phyloP scores from a whole-genome alignment of 2,113 vertebrate genomes.

The Poeciliopsis occidentalis region DNA sequence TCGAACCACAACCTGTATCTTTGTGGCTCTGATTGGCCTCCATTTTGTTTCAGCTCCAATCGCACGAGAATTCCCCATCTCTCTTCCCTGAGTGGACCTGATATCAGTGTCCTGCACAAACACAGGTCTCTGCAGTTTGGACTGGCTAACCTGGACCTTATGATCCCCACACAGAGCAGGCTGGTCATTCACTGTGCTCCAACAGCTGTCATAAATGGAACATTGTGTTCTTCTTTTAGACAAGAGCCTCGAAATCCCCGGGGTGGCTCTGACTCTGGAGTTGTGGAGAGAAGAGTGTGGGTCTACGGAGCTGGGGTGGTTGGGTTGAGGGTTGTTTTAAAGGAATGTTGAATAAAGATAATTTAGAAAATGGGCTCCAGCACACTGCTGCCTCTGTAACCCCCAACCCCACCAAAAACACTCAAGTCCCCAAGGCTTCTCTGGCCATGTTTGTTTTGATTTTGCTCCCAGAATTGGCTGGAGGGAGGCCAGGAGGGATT shows the following conservation, averaged over 20 bases:
- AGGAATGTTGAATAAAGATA: slow-evolving; percentile 74
- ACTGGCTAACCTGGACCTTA: slow-evolving; percentile 46
- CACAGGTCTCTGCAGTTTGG: slow-evolving; percentile 31
- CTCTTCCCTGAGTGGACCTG: slow-evolving; percentile 25
- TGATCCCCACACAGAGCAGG: slow-evolving; percentile 45
- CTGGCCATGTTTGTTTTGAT: slow-evolving; percentile 81
- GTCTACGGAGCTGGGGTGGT: not conserved
- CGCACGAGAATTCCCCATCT: slow-evolving; percentile 5
- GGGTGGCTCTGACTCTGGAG: slow-evolving; percentile 56
- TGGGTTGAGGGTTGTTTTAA: slow-evolving; percentile 45
- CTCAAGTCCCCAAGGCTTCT: slow-evolving; percentile 59
- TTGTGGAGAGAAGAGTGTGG: slow-evolving; percentile 19
- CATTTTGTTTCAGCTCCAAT: slow-evolving; percentile 40
- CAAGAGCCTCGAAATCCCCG: slow-evolving; percentile 65
- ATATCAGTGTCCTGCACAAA: slow-evolving; percentile 26
- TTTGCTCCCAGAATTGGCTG: slow-evolving; percentile 75
- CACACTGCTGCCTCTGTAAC: slow-evolving; percentile 73
- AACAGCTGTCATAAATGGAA: slow-evolving; percentile 72
- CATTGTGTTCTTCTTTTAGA: slow-evolving; percentile 73
- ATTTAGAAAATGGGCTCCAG: slow-evolving; percentile 75
- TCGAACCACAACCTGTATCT: slow-evolving; percentile 45
- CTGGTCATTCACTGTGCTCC: slow-evolving; percentile 42
- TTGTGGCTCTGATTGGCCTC: slow-evolving; percentile 54
- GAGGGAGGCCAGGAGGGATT: slow-evolving; percentile 13
- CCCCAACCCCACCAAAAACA: slow-evolving; percentile 41